phyloP scores from a whole-genome alignment of 2,113 vertebrate species.

The Tympanuchus pallidicinctus region DNA sequence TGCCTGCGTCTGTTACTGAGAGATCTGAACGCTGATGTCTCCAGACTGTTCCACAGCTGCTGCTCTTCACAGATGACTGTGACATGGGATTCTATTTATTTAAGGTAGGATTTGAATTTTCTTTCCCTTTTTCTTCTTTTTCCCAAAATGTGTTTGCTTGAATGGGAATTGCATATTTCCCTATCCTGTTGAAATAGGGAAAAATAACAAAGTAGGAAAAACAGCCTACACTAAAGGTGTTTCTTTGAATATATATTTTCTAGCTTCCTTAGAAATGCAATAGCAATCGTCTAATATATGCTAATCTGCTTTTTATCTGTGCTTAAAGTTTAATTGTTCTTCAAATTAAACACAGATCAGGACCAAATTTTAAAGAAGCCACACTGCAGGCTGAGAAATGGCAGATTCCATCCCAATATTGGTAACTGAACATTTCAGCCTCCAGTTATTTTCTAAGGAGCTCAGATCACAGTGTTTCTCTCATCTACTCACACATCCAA shows the following conservation, averaged over 20 bases:
- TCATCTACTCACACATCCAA: background rate
- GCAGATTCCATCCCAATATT: background rate
- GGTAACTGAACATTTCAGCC: background rate
- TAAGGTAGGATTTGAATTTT: constrained; percentile 28
- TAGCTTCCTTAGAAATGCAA: background rate
- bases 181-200: background rate
- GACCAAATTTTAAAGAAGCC: constrained; percentile 6
- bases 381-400: background rate
- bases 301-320: constrained; percentile 10
- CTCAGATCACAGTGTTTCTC: background rate
- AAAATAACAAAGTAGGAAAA: background rate
- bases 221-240: background rate
- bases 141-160: background rate
- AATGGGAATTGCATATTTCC: background rate
- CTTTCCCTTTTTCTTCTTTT: too few species aligned
- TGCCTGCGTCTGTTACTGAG: constrained; percentile 21
- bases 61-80: background rate
- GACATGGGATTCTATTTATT: background rate
- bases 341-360: background rate
- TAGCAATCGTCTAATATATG: background rate
- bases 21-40: background rate
- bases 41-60: background rate
- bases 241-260: background rate
- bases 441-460: background rate
- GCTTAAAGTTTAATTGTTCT: background rate